Base-by-base conservation (phyloP, 2,888 invertebrate genomes). In the Lypha dubia region DNA sequence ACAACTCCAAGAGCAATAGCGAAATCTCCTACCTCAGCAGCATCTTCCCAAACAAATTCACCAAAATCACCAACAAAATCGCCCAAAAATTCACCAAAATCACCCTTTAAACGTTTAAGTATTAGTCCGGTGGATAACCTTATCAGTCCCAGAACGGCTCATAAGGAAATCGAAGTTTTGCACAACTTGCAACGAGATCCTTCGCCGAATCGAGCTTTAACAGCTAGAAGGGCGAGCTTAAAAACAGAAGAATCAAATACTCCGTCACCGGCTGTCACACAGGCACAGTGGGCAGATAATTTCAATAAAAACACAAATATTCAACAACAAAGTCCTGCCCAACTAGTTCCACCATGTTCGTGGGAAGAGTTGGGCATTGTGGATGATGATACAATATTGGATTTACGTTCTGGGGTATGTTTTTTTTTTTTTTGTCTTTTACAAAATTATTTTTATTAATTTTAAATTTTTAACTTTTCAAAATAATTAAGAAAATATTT, bases 171-270 rank as follows among this genome's bases (percentile, higher is more conserved):
- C 35, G 95, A 95, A 89, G 94, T 95, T 9, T 91, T 95, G 41
- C 95, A 95, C 88, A 95, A 95, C 88, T 91, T 95, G 63, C 95
- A 95, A 85, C 91, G 95, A 70, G 95, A 95, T 91, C 95, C 95
- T 0, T 94, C 94, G 1, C 94, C 94, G 0, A 92, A 93, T 51
- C 92, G 93, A n/a, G 91, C 88, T 0, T 76, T 88, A 38, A 88
- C 86, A 6, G 83, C 70, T 1, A 88, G 83, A n/a, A 84, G 88
- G 8, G 85, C 86, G 1, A 88, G 87, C 63, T 74, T 86, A 4
- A 80, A 80, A 53, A 32, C 65, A 1, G 79, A 67, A 6, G 84
- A 84, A 9, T 32, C 51, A 41, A 79, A 70, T 51, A 58, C 68
- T 13, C 68, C 80, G 0, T 46, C 71, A 24, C 67, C 53, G 58